Conservation (phyloP, 2,888 invertebrate genomes). For the Chironomus riparius region DNA sequence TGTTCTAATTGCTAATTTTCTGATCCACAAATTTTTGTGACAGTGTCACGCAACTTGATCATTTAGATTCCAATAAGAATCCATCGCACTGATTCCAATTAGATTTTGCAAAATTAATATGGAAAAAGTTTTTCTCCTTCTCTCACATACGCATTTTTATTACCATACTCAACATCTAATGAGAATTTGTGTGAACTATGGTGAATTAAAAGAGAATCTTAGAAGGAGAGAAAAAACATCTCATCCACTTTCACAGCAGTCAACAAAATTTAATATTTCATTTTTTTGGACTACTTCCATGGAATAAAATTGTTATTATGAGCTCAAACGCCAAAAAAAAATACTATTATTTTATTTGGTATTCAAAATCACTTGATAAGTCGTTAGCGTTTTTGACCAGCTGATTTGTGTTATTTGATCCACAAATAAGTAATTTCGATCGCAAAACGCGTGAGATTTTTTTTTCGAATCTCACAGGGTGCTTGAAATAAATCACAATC, state of each 20-base stretch:
- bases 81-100: not conserved
- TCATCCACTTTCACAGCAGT: slow-evolving; percentile 4
- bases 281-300: not conserved
- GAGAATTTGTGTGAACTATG: not conserved
- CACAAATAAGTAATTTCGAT: not conserved
- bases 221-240: not conserved
- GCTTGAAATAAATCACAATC: not conserved
- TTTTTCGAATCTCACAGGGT: not conserved
- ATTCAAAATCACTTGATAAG: not conserved
- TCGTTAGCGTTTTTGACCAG: no score
- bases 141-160: no score
- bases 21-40: not conserved
- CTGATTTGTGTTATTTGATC: no score
- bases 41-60: not conserved
- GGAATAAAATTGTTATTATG: no score
- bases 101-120: not conserved
- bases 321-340: no score
- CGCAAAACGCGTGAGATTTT: not conserved
- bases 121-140: no score
- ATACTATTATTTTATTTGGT: no score
- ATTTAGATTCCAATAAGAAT: no score
- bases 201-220: not conserved
- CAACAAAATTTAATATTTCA: not conserved
- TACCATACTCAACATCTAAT: not conserved
- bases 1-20: not conserved